A percentile compares a stretch with the other conserved stretches of the same genome.
phyloP scores from a whole-genome alignment of 2,888 invertebrate genomes.

The Eurytoma adleriae region DNA sequence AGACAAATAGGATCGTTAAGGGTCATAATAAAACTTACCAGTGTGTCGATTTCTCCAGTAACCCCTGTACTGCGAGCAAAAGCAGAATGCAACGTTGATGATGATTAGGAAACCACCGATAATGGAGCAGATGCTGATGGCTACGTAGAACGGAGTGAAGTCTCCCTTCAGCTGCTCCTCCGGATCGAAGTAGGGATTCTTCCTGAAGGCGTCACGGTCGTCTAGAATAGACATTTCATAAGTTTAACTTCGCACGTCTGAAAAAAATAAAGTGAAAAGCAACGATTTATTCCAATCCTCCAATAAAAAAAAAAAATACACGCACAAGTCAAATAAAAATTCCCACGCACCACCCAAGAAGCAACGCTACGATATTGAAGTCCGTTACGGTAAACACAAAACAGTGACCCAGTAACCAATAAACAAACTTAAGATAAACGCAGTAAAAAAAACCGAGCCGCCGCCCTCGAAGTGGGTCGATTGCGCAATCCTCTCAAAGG shows the following conservation, averaged over 20 bases:
- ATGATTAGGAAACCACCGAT: conserved; percentile 84
- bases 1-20: too few relatives aligned
- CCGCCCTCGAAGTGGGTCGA: background rate
- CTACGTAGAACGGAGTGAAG: conserved; percentile 91
- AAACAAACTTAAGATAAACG: background rate
- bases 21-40: conserved; percentile 76
- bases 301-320: background rate
- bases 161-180: conserved; percentile 81
- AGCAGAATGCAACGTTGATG: conserved; percentile 88
- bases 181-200: conserved; percentile 79
- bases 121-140: conserved; percentile 87
- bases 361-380: too few relatives aligned
- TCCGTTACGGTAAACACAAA: too few relatives aligned
- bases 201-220: conserved; percentile 80
- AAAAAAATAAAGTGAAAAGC: conserved; percentile 65
- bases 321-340: background rate
- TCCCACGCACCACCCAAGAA: too few relatives aligned
- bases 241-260: conserved; percentile 69
- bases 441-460: background rate
- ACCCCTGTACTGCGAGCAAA: conserved; percentile 86
- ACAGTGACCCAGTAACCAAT: background rate
- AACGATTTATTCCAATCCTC: background rate
- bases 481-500: background rate
- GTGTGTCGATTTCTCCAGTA: conserved; percentile 92
- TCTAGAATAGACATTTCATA: conserved; percentile 80